Evolutionary conservation across 2,888 invertebrate species (phyloP).

Genomic region (Aproaerema taeniolella): DNA sequence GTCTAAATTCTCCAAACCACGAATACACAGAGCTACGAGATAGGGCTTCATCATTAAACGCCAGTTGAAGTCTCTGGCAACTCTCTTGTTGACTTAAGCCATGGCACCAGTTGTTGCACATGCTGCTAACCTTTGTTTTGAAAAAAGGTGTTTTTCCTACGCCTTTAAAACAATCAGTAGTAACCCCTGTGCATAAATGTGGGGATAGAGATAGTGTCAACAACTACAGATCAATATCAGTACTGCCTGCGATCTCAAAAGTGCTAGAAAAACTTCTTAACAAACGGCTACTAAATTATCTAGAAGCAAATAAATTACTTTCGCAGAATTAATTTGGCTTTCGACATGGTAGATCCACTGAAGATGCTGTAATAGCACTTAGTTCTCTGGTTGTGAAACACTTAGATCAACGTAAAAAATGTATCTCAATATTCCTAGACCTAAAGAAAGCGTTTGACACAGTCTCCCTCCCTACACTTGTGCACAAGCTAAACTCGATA

Average conservation of each 20-base stretch:
- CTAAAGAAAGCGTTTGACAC: not conserved
- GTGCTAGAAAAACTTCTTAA: not conserved
- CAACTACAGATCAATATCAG: not conserved
- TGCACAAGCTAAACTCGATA: not conserved
- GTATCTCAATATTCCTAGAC: not conserved
- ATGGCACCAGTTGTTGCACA: no score
- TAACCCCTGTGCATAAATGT: not conserved
- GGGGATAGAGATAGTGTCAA: not conserved
- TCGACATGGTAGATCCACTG: not conserved
- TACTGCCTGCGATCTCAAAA: not conserved
- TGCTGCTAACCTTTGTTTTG: no score
- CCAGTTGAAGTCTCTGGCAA: no score
- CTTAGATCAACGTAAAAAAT: not conserved
- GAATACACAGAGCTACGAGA: no score
- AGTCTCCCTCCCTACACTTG: not conserved
- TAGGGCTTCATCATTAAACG: no score
- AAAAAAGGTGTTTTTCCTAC: constrained; percentile 17
- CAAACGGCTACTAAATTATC: not conserved
- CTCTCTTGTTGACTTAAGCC: no score
- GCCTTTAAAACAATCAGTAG: not conserved
- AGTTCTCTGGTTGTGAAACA: not conserved
- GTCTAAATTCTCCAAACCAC: no score
- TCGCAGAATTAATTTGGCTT: not conserved
- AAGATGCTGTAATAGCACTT: not conserved
- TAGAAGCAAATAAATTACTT: not conserved